These are phyloP conservation scores for Leucophenga maculata DNA, from an alignment of 2,888 invertebrate genomes.

Conservation along the genomic window DNA sequence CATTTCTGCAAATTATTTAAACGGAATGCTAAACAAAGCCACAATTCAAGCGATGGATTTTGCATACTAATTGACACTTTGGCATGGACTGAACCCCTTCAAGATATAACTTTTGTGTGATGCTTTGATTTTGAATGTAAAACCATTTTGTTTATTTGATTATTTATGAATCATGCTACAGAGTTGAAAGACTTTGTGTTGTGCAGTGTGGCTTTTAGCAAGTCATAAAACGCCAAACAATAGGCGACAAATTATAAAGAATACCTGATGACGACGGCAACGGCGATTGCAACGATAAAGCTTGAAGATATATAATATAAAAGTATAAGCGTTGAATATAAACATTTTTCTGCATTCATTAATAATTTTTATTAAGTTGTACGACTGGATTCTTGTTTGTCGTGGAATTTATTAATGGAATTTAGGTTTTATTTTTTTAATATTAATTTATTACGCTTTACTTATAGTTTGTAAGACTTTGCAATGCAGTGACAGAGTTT, in stretches of 20 bases:
- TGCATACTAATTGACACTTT: conserved; percentile 46
- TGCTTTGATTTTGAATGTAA: no score
- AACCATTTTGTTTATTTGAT: conserved; percentile 38
- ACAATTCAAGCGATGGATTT: conserved; percentile 17
- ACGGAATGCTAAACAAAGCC: background rate
- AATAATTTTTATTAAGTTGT: conserved; percentile 22
- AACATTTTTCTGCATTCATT: conserved; percentile 39
- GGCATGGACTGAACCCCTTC: background rate
- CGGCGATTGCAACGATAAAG: no score
- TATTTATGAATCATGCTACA: conserved; percentile 46
- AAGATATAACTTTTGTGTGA: no score
- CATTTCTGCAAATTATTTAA: background rate
- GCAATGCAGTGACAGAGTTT: no score
- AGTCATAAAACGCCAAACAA: no score
- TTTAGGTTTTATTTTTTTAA: background rate
- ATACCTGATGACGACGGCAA: no score
- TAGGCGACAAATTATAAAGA: no score
- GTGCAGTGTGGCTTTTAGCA: no score
- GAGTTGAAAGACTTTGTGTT: background rate
- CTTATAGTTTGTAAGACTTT: background rate
- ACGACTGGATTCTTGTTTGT: conserved; percentile 38
- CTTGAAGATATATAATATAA: background rate
- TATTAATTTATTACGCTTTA: background rate
- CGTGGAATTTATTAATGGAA: conserved; percentile 5
- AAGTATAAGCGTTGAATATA: background rate